Base-by-base conservation (phyloP, 2,113 vertebrate species). In the Xyrauchen texanus region DNA sequence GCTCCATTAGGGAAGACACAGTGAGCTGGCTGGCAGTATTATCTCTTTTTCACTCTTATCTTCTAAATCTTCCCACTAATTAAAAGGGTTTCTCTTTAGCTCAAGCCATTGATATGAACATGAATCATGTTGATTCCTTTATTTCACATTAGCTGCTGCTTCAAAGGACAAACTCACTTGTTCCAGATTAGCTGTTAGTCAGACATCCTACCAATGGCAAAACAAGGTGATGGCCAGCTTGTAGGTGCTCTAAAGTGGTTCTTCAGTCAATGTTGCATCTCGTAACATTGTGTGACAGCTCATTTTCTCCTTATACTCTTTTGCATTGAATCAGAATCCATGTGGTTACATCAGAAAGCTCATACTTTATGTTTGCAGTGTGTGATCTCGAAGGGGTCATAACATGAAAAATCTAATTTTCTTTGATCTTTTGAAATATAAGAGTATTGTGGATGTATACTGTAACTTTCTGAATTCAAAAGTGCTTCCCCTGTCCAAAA, bases 1-100 rank as follows among this genome's bases (percentile, higher is more conserved):
- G 85, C 85, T 85, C 91, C 91, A 91, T 93, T 93, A 92, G 88
- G 64, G 77, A 77, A 3, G 4, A 42, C 67, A 52, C 46, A 63
- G 46, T 63, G 42, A 77, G 53, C 62, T 62, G 61, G 46, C 66
- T 68, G 66, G 21, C 53, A 73, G 10, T 76, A 53, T 76, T 71
- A 72, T 65, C 16, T 55, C 34, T 63, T 6, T 73, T 73, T 51
- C 10, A 53, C 44, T n/a, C 63, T 52, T 62, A 4, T 62, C 63
- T 46, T 16, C 5, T 3, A 34, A 21, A 70, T 34, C 21, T 34
- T 34, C 21, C 21, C 21, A 34, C 21, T 81, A 15, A 78, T 93
- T 89, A 93, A 91, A 34, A 86, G 85, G 51, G 76, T 83, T 87
- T 87, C 87, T 82, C 83, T 80, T 66, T 76, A 34, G 53, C 45